Base-by-base conservation (phyloP, 2,888 invertebrate genomes). In the Axea sp. region DNA sequence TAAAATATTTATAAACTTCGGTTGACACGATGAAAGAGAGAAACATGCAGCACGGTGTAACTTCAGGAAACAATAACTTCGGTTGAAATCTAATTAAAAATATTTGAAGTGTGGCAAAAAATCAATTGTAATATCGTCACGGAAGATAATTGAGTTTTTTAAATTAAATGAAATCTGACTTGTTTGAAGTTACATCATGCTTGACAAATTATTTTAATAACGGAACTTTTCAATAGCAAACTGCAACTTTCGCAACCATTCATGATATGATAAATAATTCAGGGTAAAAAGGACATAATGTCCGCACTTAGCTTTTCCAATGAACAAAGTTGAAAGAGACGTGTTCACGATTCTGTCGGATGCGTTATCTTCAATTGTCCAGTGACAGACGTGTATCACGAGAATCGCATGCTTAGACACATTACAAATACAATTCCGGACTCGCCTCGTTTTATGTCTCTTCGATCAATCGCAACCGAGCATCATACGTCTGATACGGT, bases 381-480 rank as follows among this genome's bases (percentile, higher is more conserved):
- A 11, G 8, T 55, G 67, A 73, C 47, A 43, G 67, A 76, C 73
- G 57, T 75, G 68, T 69, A 73, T 72, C 76, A 76, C 59, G 75
- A 74, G 65, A 75, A 47, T 76, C 64, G 72, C 76, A 76, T 45
- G 76, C 75, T 65, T 65, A 65, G 51, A 60, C 39, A 31, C 37
- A 65, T 65, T 55, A 69, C 64, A 55, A 73, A 60, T 53, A 53
- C 60, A 53, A 62, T 71, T 75, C 37, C 71, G 74, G 76, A 72
- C 77, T 73, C 79, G 45, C 77, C 80, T 76, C 55, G 55, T 78
- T 81, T 80, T 74, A 73, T 76, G 81, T 82, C 79, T 76, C 68
- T 74, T 77, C 76, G 74, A 80, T 80, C 78, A 76, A 68, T 78
- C 77, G 76, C 77, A 67, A 77, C 73, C 60, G 72, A 77, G 62